Evolutionary conservation across 2,888 invertebrate species (phyloP).

Genomic region (Athalia rosae): DNA sequence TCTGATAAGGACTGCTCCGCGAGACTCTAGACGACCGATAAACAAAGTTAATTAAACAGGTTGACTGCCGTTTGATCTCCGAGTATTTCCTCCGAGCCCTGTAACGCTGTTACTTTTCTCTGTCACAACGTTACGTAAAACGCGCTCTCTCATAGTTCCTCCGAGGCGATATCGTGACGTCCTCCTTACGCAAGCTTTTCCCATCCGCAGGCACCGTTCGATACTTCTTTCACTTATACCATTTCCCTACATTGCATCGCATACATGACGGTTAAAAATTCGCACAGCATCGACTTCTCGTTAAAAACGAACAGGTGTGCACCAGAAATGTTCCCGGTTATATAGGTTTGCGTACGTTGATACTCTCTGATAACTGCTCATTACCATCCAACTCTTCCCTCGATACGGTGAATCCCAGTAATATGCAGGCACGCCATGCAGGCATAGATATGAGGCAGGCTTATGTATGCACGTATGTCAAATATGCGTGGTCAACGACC

Average conservation of each 20-base stretch:
- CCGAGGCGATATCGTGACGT: background rate
- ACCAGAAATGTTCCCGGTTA: background rate
- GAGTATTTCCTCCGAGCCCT: constrained; percentile 32
- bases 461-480: no score
- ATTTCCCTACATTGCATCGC: no score
- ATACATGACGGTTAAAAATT: constrained; percentile 54
- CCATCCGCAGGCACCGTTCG: background rate
- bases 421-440: no score
- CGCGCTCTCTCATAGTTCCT: constrained; percentile 4
- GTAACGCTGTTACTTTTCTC: background rate
- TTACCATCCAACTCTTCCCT: no score
- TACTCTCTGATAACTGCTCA: no score
- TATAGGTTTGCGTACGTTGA: no score
- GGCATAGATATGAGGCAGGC: no score
- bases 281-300: background rate
- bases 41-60: constrained; percentile 56
- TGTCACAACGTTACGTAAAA: background rate
- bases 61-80: constrained; percentile 55
- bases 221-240: background rate
- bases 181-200: background rate
- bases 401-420: no score
- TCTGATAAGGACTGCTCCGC: background rate
- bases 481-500: background rate
- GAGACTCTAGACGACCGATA: constrained; percentile 39
- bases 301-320: no score